phyloP scores from a whole-genome alignment of 2,888 invertebrate genomes.

The Agrenia bidenticulata region DNA sequence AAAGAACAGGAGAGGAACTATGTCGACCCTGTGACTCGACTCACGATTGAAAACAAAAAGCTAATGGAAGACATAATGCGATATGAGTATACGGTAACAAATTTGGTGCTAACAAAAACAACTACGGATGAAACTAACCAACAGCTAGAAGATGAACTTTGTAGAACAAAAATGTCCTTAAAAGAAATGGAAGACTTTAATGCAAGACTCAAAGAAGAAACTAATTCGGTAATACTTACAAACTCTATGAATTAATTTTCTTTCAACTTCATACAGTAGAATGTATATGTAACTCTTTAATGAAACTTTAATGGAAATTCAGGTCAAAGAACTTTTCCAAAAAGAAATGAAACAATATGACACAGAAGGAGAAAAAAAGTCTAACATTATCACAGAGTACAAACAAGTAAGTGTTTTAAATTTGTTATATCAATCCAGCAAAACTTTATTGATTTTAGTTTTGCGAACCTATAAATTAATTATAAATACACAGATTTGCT shows the following conservation, averaged over 20 bases:
- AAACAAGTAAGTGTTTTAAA: constrained; percentile 67
- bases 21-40: constrained; percentile 54
- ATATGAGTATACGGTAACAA: constrained; percentile 62
- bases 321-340: constrained; percentile 75
- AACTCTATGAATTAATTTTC: not conserved
- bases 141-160: constrained; percentile 59
- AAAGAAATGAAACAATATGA: constrained; percentile 73
- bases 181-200: constrained; percentile 73
- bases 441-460: constrained; percentile 54
- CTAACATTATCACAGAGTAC: constrained; percentile 84
- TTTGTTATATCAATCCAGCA: constrained; percentile 3
- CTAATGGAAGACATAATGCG: constrained; percentile 61
- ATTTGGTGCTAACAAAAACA: constrained; percentile 58
- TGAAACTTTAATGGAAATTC: constrained; percentile 9
- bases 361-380: constrained; percentile 71
- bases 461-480: too few species aligned
- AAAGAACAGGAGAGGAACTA: constrained; percentile 60
- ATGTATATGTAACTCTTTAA: not conserved
- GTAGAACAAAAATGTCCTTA: constrained; percentile 62
- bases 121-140: constrained; percentile 35
- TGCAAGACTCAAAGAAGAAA: constrained; percentile 67
- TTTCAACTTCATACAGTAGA: not conserved
- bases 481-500: constrained; percentile 57
- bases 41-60: constrained; percentile 58
- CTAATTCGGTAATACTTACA: constrained; percentile 61